Base-by-base conservation (phyloP, 2,888 invertebrate genomes). In the Pogonocherus hispidulus region DNA sequence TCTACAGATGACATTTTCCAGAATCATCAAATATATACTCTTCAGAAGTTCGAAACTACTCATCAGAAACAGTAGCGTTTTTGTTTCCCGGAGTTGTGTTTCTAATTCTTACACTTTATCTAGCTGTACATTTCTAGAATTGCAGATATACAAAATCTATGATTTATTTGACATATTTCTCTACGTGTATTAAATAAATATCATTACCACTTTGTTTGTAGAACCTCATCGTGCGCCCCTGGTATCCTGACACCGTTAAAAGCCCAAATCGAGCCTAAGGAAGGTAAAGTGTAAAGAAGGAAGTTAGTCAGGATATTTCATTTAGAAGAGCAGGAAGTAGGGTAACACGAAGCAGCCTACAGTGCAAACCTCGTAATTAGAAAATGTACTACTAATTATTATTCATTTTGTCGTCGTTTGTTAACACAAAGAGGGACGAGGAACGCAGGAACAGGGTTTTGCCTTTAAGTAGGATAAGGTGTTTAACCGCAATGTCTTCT, bases 241-340 rank as follows among this genome's bases (percentile, higher is more conserved):
- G 49, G 23, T 37, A 20, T 44, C 32, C 65, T 65, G 55, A 65
- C 69, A 67, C 62, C 67, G 73, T 76, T 77, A 77, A 80, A 78
- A 78, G 78, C 80, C 81, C 77, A 82, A 83, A 83, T 84, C 81
- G 82, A 77, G 81, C 83, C 82, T 80, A 80, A 83, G 81, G 80
- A 82, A 79, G 79, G 81, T 82, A 80, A 82, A 78, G 78, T 78
- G 77, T 76, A 79, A 80, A 80, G 77, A 79, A 79, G 73, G 76
- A 78, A 79, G 78, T 77, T 76, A 73, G 72, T 62, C 41, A 49
- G 71, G 73, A 73, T 74, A 74, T 74, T 76, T 73, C 74, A 73
- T 73, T 76, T 71, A 67, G 68, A 65, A 59, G 51, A 49, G 44
- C 32, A 64, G 47, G 47, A 54, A 63, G 59, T 32, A 66, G 62